Percentiles rank a stretch among this genome's conserved stretches.
Conservation (phyloP, 2,113 vertebrate genomes). For the Heliornis fulica region DNA sequence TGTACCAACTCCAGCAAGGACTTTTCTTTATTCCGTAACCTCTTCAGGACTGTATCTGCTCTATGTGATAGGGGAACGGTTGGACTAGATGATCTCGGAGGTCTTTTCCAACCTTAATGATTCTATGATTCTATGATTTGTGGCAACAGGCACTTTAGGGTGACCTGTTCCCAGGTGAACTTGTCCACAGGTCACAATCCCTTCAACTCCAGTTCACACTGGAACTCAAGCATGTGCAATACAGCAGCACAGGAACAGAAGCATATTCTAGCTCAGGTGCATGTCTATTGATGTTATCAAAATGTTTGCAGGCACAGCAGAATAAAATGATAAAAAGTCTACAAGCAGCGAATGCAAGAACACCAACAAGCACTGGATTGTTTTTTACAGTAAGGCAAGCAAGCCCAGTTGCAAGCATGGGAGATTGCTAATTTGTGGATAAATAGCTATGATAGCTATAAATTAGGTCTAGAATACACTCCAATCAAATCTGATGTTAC, state of each 20-base stretch:
- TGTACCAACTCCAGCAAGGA: neutral
- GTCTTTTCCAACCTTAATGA: too few species aligned
- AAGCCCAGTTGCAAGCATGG: neutral
- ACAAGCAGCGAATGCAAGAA: neutral
- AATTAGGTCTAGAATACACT: neutral
- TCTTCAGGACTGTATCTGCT: neutral
- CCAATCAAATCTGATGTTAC: neutral
- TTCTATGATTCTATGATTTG: too few species aligned
- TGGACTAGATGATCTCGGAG: too few species aligned
- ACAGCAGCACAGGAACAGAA: neutral
- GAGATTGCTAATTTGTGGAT: neutral
- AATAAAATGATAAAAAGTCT: neutral
- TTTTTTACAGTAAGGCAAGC: neutral
- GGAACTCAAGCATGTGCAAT: neutral
- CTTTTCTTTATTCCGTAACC: neutral
- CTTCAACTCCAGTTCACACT: neutral
- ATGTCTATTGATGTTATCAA: neutral
- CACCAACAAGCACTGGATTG: neutral
- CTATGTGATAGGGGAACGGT: too few species aligned
- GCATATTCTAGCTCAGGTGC: neutral
- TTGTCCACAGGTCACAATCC: neutral
- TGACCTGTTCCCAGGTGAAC: neutral
- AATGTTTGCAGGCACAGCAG: neutral
- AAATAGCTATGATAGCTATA: neutral
- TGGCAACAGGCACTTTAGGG: neutral